Evolutionary conservation across 2,888 invertebrate genomes (phyloP).

Genomic region (Linyphia triangularis): DNA sequence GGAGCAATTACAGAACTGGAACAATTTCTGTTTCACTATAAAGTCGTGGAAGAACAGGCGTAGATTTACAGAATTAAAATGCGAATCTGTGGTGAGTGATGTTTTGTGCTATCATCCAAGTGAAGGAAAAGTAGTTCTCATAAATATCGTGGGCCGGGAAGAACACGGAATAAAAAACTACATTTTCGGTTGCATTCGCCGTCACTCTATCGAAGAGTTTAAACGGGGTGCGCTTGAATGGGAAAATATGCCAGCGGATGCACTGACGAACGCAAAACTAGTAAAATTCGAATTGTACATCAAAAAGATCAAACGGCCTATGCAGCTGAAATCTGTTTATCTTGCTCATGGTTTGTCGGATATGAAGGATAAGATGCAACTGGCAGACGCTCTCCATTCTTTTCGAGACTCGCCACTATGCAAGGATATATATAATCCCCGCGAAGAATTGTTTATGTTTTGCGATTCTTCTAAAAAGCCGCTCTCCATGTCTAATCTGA

Average conservation of each 20-base stretch:
- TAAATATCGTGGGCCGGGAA: neutral
- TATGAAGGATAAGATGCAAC: conserved; percentile 62
- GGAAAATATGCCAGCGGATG: neutral
- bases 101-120: conserved; percentile 10
- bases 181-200: conserved; percentile 51
- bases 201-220: neutral
- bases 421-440: conserved; percentile 83
- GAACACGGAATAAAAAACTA: neutral
- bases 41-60: neutral
- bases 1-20: neutral
- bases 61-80: conserved; percentile 15
- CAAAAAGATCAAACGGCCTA: neutral
- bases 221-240: neutral
- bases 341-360: conserved; percentile 50
- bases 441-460: neutral
- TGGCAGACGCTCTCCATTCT: conserved; percentile 78
- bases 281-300: neutral
- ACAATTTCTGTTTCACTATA: neutral
- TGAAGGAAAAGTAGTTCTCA: conserved; percentile 51
- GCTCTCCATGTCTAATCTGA: neutral
- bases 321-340: neutral
- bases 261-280: conserved; percentile 16
- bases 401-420: conserved; percentile 84
- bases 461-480: neutral
- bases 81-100: conserved; percentile 22